Evolutionary conservation across 30 jellyfish, hydroid and myxozoan species (phyloP).

Genomic region (Chironex yamaguchii): DNA sequence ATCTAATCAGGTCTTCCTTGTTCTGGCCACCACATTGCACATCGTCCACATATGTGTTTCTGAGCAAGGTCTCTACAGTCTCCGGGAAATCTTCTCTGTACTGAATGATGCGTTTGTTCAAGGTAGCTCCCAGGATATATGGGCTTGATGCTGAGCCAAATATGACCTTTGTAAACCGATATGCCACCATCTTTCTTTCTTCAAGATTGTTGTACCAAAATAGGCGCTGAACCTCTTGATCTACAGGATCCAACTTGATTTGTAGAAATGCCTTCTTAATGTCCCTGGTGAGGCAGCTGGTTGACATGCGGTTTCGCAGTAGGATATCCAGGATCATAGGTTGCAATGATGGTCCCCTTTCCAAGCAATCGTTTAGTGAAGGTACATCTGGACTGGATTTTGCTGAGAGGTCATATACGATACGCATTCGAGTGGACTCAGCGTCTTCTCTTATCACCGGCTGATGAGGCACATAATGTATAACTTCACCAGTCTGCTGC

Average conservation of each 20-base stretch:
- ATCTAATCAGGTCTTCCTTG: constrained; percentile 30
- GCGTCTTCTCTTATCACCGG: constrained; percentile 68
- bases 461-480: constrained; percentile 59
- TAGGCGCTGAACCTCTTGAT: constrained; percentile 61
- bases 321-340: constrained; percentile 47
- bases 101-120: constrained; percentile 56
- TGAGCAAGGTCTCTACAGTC: constrained; percentile 61
- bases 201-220: constrained; percentile 40
- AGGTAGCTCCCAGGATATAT: constrained; percentile 48
- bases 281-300: constrained; percentile 60
- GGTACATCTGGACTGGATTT: constrained; percentile 51
- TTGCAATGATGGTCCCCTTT: constrained; percentile 65
- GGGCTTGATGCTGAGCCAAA: constrained; percentile 67
- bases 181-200: constrained; percentile 44
- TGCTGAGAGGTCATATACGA: constrained; percentile 60
- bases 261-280: constrained; percentile 65
- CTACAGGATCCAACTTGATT: constrained; percentile 58
- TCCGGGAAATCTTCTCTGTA: constrained; percentile 53
- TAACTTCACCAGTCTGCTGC: constrained; percentile 25
- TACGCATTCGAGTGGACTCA: constrained; percentile 57
- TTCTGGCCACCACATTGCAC: constrained; percentile 45
- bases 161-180: constrained; percentile 57
- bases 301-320: constrained; percentile 65
- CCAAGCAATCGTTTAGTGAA: constrained; percentile 55
- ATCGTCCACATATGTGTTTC: constrained; percentile 72